Evolutionary conservation across 2,888 invertebrate species (phyloP), one percentile per base, ranked within the genome.

Genomic region (Gortyna flavago): DNA sequence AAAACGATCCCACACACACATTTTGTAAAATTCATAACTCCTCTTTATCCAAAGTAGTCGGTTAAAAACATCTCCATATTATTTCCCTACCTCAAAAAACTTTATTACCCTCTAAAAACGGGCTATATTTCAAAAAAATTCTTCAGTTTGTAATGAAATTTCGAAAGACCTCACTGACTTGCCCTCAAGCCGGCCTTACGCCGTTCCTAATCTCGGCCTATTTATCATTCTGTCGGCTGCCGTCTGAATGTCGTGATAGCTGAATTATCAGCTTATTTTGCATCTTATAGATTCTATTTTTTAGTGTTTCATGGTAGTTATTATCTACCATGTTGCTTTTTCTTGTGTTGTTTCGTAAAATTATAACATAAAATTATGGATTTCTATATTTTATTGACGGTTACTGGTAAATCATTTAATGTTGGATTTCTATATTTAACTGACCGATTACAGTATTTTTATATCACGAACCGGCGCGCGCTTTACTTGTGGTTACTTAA

Each of bases 171-270:
- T 73, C 71, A 61, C 21, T 54, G 80, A 86, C 44, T 81, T 81
- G 75, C 54, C 72, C 85, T 11, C 62, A 61, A 68, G 54, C 70
- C 78, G 82, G 72, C 86, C 80, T 65, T 61, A 73, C 67, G 62
- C 32, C 64, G 65, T 6, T 64, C 75, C 67, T 89, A 89, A 89
- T 89, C 88, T 87, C 6, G 4, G n/a, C 57, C 79, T 72, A 88
- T 89, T 89, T 84, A 87, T 89, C 89, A 88, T 84, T n/a, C 81
- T 79, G 86, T 85, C 89, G 64, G 48, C 81, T 69, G 72, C 72
- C 78, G 79, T 87, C 85, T 72, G 59, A 83, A 72, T 77, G 84
- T 80, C 87, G 72, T 84, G 87, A 88, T 88, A 82, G 79, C 83
- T 72, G 66, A 79, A 82, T 85, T 86, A 88, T 87, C 85, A 85